Conservation (phyloP, 2,113 vertebrate genomes). For the Crotophaga sulcirostris region DNA sequence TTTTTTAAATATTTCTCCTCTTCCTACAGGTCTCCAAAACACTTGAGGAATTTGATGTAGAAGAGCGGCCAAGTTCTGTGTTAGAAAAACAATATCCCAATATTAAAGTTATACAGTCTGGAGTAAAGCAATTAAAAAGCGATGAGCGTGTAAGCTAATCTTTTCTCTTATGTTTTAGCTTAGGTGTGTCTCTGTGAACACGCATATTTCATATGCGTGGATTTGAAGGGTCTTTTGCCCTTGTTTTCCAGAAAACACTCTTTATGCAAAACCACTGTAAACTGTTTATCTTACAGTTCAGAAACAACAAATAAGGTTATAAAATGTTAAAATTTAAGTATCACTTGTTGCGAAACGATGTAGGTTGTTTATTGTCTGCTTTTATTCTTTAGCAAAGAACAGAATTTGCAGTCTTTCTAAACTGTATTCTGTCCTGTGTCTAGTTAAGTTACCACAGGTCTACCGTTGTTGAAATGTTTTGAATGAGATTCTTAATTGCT, state of each 20-base stretch:
- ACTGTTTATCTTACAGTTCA: neutral
- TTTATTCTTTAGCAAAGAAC: neutral
- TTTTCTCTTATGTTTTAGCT: neutral
- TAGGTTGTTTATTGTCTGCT: neutral
- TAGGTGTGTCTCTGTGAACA: neutral
- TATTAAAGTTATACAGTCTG: constrained; percentile 87
- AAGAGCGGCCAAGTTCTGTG: constrained; percentile 82
- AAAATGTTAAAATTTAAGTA: neutral
- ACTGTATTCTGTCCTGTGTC: neutral
- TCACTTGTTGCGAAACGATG: neutral
- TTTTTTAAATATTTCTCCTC: neutral
- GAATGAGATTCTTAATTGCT: neutral
- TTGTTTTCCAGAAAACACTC: neutral
- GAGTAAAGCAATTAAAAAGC: constrained; percentile 80
- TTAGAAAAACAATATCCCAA: constrained; percentile 86
- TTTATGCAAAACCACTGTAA: neutral
- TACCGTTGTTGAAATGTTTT: neutral
- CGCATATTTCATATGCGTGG: neutral
- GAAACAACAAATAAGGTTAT: neutral
- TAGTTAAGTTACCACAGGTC: neutral
- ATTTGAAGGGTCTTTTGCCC: neutral
- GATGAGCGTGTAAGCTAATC: constrained; percentile 78
- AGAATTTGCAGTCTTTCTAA: neutral
- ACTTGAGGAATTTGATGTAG: constrained; percentile 92
- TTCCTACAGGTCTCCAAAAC: constrained; percentile 84